Percentiles rank a stretch among this genome's conserved stretches.
These are phyloP conservation scores for Drepana falcataria DNA, from an alignment of 2,888 invertebrate species.

Conservation along the genomic window DNA sequence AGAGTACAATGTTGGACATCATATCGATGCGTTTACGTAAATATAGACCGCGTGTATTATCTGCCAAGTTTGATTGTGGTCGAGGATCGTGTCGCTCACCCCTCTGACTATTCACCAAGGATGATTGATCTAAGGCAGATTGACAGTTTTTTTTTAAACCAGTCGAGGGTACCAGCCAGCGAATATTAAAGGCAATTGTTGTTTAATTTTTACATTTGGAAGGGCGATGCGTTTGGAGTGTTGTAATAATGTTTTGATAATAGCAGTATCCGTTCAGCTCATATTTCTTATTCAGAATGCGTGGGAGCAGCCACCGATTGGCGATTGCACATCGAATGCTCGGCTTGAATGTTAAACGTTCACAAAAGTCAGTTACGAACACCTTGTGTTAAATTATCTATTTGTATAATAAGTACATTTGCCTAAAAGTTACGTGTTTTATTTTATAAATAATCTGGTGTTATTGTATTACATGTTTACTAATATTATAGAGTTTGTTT, in stretches of 20 bases:
- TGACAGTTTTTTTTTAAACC: slow-evolving; percentile 76
- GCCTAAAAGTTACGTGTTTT: no score
- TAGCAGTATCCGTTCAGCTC: slow-evolving; percentile 76
- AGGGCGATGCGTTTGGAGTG: slow-evolving; percentile 73
- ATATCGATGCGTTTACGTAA: slow-evolving; percentile 74
- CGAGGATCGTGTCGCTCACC: slow-evolving; percentile 50
- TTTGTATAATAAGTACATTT: neutral
- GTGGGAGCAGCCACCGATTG: slow-evolving; percentile 52
- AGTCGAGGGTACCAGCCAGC: slow-evolving; percentile 62
- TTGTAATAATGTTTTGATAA: slow-evolving; percentile 79
- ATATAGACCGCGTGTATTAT: slow-evolving; percentile 72
- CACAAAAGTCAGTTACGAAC: slow-evolving; percentile 43
- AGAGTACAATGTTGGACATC: slow-evolving; percentile 67
- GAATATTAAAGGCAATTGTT: slow-evolving; percentile 79
- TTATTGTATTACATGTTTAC: no score
- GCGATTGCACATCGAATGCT: slow-evolving; percentile 40
- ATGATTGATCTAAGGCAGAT: slow-evolving; percentile 78
- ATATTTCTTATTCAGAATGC: slow-evolving; percentile 77
- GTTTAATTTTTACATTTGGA: slow-evolving; percentile 75
- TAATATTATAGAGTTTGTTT: no score
- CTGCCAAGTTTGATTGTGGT: slow-evolving; percentile 68
- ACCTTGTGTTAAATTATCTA: slow-evolving; percentile 47
- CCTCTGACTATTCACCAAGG: slow-evolving; percentile 64
- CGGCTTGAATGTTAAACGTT: slow-evolving; percentile 54
- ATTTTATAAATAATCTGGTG: no score